Base-by-base conservation (phyloP, 2,797 vertebrate species). In the Periparus ater region DNA sequence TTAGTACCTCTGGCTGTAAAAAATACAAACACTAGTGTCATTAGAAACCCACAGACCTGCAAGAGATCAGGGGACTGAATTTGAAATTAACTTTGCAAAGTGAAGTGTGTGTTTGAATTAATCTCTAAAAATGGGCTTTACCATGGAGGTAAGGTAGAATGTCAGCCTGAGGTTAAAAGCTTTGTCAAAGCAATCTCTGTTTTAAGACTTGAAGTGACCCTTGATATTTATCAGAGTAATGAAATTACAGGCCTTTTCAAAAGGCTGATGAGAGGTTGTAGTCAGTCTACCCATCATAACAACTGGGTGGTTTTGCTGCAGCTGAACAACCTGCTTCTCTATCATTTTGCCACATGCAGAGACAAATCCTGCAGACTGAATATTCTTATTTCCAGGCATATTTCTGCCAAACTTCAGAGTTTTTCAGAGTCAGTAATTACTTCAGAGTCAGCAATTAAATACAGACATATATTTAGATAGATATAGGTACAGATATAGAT, bases 151-250 rank as follows among this genome's bases (percentile, higher is more conserved):
- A 96, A 80, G 80, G 67, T 70, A 96, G 97, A 95, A 95, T 85
- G 96, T 92, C 94, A 97, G 76, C 55, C 88, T 75, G 55, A 76
- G 94, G 81, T 96, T 95, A 95, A 92, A 97, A 97, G 94, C 68
- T 93, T 96, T 89, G 84, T 55, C 11, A 19, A 94, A 96, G 91
- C 90, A 96, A 97, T 97, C 95, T 91, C 50, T 96, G 83, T 86
- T 96, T 96, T 86, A 86, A 79, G 94, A 93, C 53, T 71, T 85
- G 90, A 85, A 96, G 85, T 96, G 95, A 97, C 96, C 95, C 95
- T 97, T 97, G 96, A 85, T 95, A 93, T 95, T 96, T 97, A 95
- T 96, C 95, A 95, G 82, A 88, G 89, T 93, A 94, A 91, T 95
- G 90, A 95, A 92, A 97, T 67, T 83, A 88, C 54, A 80, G 68